Evolutionary conservation across 2,888 invertebrate species (phyloP).

Genomic region (Axea sp.): DNA sequence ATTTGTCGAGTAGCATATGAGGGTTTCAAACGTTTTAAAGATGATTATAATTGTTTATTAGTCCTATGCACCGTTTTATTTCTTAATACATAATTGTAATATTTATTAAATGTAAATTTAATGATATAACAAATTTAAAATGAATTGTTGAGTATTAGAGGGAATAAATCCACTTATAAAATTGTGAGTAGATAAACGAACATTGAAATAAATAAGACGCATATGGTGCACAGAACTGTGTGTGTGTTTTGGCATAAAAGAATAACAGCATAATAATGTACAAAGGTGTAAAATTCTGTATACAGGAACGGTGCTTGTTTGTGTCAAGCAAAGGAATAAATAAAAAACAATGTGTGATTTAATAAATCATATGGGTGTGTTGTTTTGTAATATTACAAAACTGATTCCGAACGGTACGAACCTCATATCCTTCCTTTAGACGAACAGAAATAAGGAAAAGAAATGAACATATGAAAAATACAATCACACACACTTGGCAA

Average conservation of each 20-base stretch:
- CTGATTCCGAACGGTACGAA: slow-evolving; percentile 80
- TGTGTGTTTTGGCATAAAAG: background rate
- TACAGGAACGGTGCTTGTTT: slow-evolving; percentile 36
- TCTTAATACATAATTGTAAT: too few species aligned
- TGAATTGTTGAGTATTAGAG: too few species aligned
- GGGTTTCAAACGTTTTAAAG: too few species aligned
- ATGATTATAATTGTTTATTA: background rate
- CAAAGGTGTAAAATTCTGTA: slow-evolving; percentile 13
- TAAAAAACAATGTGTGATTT: slow-evolving; percentile 54
- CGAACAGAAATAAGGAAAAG: slow-evolving; percentile 71
- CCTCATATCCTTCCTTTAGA: slow-evolving; percentile 83
- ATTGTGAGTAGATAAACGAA: too few species aligned
- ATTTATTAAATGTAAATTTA: too few species aligned
- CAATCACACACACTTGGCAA: slow-evolving; percentile 54
- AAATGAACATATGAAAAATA: slow-evolving; percentile 62
- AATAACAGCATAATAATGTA: slow-evolving; percentile 8
- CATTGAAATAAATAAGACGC: too few species aligned
- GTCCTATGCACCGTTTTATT: background rate
- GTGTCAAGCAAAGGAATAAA: slow-evolving; percentile 37
- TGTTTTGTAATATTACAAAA: slow-evolving; percentile 65
- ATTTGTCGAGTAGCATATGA: too few species aligned
- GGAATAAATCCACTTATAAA: too few species aligned
- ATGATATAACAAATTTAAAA: too few species aligned
- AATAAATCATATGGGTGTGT: slow-evolving; percentile 59
- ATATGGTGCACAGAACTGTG: slow-evolving; percentile 13